Conservation (phyloP, 2,113 vertebrate species). For the Upupa epops region DNA sequence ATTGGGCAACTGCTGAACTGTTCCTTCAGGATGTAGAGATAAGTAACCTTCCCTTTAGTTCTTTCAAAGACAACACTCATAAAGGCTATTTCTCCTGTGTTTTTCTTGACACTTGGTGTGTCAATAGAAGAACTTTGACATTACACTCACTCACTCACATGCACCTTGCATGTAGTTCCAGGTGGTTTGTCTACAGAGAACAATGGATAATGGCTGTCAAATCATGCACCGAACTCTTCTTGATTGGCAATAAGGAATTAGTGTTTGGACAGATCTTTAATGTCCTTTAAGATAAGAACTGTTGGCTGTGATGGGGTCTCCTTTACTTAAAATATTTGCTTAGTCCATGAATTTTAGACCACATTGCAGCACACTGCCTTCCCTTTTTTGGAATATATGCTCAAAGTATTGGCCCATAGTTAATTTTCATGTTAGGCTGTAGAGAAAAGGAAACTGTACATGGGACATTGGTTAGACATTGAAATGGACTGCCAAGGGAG, state of each 20-base stretch:
- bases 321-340: background rate
- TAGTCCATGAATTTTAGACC: background rate
- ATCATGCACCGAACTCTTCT: background rate
- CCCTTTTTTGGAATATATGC: background rate
- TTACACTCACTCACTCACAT: background rate
- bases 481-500: too few relatives aligned
- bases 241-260: background rate
- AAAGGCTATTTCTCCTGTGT: background rate
- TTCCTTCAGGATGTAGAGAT: background rate
- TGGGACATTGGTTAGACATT: too few relatives aligned
- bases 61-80: background rate
- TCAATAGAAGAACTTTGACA: background rate
- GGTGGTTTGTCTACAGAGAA: background rate
- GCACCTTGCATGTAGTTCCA: fast-evolving
- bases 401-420: background rate
- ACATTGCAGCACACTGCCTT: background rate
- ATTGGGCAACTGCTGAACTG: background rate
- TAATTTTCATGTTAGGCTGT: background rate
- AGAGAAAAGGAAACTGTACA: background rate
- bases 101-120: background rate
- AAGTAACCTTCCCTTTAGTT: background rate
- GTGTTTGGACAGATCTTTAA: background rate
- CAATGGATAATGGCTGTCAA: fast-evolving
- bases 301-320: background rate
- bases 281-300: background rate